phyloP scores from a whole-genome alignment of 2,888 invertebrate genomes.

The Drosophila putrida region DNA sequence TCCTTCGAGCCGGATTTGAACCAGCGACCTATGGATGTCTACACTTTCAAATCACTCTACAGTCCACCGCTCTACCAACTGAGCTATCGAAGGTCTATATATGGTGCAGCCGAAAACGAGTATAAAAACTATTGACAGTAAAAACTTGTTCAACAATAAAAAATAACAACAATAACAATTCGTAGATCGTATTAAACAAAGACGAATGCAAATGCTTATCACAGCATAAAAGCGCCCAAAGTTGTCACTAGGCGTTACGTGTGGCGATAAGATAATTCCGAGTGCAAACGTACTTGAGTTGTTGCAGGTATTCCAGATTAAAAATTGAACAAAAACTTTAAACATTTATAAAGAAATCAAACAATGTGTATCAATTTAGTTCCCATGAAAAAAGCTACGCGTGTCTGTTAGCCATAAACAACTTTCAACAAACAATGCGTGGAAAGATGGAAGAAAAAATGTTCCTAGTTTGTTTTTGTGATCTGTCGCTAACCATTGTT shows the following conservation, averaged over 20 bases:
- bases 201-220: constrained; percentile 54
- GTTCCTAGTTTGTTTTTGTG: no score
- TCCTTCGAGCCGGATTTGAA: constrained; percentile 81
- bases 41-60: constrained; percentile 47
- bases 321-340: constrained; percentile 3
- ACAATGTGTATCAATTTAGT: constrained; percentile 11
- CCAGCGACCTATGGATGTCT: constrained; percentile 79
- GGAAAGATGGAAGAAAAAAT: not conserved
- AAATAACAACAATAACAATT: constrained; percentile 28
- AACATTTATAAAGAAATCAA: constrained; percentile 31
- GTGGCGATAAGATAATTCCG: constrained; percentile 46
- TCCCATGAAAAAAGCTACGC: constrained; percentile 14
- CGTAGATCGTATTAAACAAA: constrained; percentile 34
- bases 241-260: constrained; percentile 18
- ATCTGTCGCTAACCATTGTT: not conserved
- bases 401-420: constrained; percentile 14
- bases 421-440: not conserved
- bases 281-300: constrained; percentile 18
- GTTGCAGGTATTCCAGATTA: constrained; percentile 18
- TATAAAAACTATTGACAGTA: constrained; percentile 6
- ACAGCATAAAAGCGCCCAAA: constrained; percentile 45
- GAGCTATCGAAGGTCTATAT: constrained; percentile 76
- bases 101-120: constrained; percentile 5
- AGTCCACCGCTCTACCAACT: constrained; percentile 81
- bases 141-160: constrained; percentile 15